A percentile compares a stretch with the other conserved stretches of the same genome.
Evolutionary conservation across 1,140 invertebrate species (phyloP).

Genomic region (Oryzaephilus surinamensis): DNA sequence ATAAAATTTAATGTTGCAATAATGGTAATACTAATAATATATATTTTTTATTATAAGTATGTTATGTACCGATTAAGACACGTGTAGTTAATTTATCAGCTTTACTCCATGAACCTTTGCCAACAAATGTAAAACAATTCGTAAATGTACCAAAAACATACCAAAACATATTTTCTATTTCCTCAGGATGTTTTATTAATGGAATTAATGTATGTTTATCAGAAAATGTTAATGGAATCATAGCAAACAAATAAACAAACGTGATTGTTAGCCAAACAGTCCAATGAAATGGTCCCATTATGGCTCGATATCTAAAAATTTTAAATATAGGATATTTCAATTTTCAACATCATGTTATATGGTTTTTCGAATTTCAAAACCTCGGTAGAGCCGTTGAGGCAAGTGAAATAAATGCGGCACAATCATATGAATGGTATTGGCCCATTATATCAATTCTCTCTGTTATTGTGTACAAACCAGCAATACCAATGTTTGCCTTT

Average conservation of each 20-base stretch:
- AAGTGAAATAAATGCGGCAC: constrained; percentile 60
- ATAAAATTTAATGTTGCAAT: constrained; percentile 9
- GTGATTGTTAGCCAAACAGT: constrained; percentile 62
- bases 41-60: constrained; percentile 12
- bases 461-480: constrained; percentile 53
- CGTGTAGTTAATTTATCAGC: constrained; percentile 56
- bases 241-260: constrained; percentile 54
- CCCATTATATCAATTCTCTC: constrained; percentile 44
- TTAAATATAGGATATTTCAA: not conserved
- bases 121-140: constrained; percentile 61
- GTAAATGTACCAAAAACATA: constrained; percentile 74
- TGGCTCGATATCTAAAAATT: constrained; percentile 57
- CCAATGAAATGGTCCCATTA: constrained; percentile 68
- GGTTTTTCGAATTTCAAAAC: constrained; percentile 32
- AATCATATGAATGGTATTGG: constrained; percentile 53
- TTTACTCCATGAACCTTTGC: constrained; percentile 54
- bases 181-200: constrained; percentile 50
- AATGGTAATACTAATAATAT: constrained; percentile 1
- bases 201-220: constrained; percentile 52
- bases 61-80: constrained; percentile 53
- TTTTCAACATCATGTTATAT: not conserved
- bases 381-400: constrained; percentile 62
- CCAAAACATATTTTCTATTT: constrained; percentile 67
- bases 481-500: constrained; percentile 49
- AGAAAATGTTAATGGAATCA: constrained; percentile 58